Percentiles rank a stretch among this genome's conserved stretches.
Conservation (phyloP, 1,140 invertebrate species). For the Carcinoscorpius rotundicauda region DNA sequence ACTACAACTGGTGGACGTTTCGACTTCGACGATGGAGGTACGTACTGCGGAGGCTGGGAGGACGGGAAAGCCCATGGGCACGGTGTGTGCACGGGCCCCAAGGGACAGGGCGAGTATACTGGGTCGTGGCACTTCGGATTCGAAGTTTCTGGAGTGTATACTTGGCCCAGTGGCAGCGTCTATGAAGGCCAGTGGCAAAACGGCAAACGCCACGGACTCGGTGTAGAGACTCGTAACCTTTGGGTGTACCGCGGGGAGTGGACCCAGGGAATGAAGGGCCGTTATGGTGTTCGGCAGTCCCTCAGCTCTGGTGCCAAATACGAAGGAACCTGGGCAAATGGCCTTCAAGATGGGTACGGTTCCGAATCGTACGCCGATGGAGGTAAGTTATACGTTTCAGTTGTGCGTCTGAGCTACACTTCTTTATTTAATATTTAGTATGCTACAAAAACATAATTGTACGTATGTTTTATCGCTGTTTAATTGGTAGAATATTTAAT, state of each 20-base stretch:
- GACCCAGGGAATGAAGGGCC: conserved; percentile 98
- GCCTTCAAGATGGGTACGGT: conserved; percentile 97
- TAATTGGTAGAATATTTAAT: no score
- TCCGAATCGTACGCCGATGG: conserved; percentile 99
- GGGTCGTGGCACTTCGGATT: conserved; percentile 99
- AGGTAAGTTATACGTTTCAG: conserved; percentile 44
- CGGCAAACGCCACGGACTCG: conserved; percentile 94
- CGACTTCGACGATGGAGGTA: conserved; percentile 99
- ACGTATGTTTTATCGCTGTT: no score
- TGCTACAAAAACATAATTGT: no score
- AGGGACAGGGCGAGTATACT: conserved; percentile 95
- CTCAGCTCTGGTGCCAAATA: conserved; percentile 92
- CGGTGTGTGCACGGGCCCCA: conserved; percentile 91
- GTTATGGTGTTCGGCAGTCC: conserved; percentile 93
- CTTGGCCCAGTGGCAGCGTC: conserved; percentile 86
- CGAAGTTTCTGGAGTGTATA: conserved; percentile 97
- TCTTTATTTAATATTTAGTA: no score
- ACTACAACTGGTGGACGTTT: conserved; percentile 85
- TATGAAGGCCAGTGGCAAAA: conserved; percentile 99
- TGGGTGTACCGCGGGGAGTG: conserved; percentile 98
- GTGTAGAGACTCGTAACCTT: conserved; percentile 87
- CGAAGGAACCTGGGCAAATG: conserved; percentile 98
- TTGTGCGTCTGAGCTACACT: no score
- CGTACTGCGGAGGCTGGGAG: conserved; percentile 98
- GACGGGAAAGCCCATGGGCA: conserved; percentile 95